Conservation (phyloP, 64 coral and sea anemone species). For the Trachythela sp. region DNA sequence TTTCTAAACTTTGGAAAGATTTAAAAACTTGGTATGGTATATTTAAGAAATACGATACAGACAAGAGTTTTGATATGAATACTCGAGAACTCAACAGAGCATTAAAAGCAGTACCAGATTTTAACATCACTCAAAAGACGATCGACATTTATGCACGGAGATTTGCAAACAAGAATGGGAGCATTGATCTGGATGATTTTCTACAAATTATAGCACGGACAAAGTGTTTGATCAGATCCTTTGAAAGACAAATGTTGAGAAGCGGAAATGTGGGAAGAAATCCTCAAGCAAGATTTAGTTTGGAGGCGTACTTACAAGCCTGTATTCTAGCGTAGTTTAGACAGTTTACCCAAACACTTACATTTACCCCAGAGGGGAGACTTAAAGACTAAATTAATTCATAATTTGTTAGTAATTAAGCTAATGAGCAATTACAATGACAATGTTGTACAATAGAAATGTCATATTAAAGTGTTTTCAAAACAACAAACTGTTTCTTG, state of each 20-base stretch:
- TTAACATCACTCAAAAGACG: not conserved
- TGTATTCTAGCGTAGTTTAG: not conserved
- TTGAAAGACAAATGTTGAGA: not conserved
- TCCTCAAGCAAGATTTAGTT: not conserved
- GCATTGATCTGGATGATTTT: not conserved
- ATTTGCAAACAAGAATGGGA: conserved; percentile 10
- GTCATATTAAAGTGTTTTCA: not conserved
- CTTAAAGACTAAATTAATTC: not conserved
- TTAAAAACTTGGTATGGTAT: not conserved
- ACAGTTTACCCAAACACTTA: too few relatives aligned
- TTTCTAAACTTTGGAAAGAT: not conserved
- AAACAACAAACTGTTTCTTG: too few relatives aligned
- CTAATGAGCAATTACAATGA: not conserved
- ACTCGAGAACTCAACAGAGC: not conserved
- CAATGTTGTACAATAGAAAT: not conserved
- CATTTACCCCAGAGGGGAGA: too few relatives aligned
- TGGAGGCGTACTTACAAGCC: not conserved
- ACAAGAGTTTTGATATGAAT: not conserved
- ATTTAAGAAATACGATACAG: not conserved
- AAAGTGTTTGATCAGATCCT: not conserved
- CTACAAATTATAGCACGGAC: not conserved
- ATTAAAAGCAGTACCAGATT: not conserved
- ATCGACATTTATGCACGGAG: not conserved
- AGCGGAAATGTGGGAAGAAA: conserved; percentile 4
- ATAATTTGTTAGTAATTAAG: not conserved